These are phyloP conservation scores for Hedychridium roseum DNA, from an alignment of 2,888 invertebrate species.

Conservation along the genomic window DNA sequence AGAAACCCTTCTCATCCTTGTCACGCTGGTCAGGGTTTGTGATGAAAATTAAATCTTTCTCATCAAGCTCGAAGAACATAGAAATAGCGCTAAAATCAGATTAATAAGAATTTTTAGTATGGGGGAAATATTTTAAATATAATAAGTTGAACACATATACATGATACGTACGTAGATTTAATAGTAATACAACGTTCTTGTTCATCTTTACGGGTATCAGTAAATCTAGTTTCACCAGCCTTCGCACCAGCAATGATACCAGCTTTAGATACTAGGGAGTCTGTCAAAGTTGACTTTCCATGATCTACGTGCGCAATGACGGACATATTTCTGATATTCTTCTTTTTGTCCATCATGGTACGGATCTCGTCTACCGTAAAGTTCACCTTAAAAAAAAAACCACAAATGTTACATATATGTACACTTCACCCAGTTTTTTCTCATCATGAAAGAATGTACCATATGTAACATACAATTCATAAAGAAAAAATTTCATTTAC, in stretches of 20 bases:
- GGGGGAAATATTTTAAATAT: neutral
- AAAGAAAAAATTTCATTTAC: too few relatives aligned
- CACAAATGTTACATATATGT: neutral
- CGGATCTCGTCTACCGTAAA: slow-evolving; percentile 99
- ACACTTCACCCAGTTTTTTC: neutral
- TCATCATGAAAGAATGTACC: too few relatives aligned
- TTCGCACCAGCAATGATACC: slow-evolving; percentile 99
- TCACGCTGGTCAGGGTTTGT: slow-evolving; percentile 90
- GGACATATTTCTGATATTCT: slow-evolving; percentile 99
- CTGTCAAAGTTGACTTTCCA: slow-evolving; percentile 99
- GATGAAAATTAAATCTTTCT: slow-evolving; percentile 94
- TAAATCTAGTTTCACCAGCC: slow-evolving; percentile 99
- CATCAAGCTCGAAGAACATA: slow-evolving; percentile 97
- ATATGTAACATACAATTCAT: too few relatives aligned
- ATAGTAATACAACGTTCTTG: slow-evolving; percentile 99
- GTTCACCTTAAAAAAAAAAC: slow-evolving; percentile 83
- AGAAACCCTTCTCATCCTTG: slow-evolving; percentile 91
- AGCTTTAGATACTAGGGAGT: slow-evolving; percentile 99
- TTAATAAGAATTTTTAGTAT: slow-evolving; percentile 7
- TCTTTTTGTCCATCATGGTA: slow-evolving; percentile 99
- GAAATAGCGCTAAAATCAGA: slow-evolving; percentile 87
- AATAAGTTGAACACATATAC: neutral
- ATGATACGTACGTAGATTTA: slow-evolving; percentile 92
- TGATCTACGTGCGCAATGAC: slow-evolving; percentile 99
- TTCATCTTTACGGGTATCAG: slow-evolving; percentile 99